These are phyloP conservation scores for Drosophila obscura DNA, from an alignment of 1,140 invertebrate genomes.

Conservation along the genomic window DNA sequence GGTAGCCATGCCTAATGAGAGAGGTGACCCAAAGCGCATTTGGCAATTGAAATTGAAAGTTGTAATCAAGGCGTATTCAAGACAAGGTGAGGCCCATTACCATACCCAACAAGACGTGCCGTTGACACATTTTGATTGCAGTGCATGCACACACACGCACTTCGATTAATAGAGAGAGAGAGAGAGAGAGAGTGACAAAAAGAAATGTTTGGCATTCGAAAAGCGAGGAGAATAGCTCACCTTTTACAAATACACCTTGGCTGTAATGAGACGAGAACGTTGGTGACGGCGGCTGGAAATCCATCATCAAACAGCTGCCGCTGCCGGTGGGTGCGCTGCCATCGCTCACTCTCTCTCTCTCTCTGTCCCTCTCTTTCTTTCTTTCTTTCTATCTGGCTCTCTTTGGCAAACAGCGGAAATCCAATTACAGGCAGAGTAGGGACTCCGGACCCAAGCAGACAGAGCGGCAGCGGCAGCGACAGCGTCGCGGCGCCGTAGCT, in stretches of 20 bases:
- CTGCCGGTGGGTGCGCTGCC: constrained; percentile 14
- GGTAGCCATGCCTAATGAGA: constrained; percentile 10
- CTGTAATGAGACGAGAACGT: too few relatives aligned
- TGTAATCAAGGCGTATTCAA: constrained; percentile 47
- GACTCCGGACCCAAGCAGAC: constrained; percentile 58
- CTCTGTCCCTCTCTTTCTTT: too few relatives aligned
- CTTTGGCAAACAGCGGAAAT: constrained; percentile 70
- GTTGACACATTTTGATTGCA: too few relatives aligned
- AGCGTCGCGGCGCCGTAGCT: too few relatives aligned
- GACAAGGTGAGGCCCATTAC: too few relatives aligned
- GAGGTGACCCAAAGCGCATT: constrained; percentile 31
- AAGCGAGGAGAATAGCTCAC: too few relatives aligned
- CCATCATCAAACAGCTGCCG: constrained; percentile 72
- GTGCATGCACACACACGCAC: too few relatives aligned
- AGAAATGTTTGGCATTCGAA: too few relatives aligned
- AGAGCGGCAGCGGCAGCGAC: constrained; percentile 17
- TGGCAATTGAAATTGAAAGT: constrained; percentile 80
- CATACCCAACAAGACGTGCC: not conserved
- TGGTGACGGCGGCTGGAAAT: constrained; percentile 50
- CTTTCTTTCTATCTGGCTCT: constrained; percentile 1
- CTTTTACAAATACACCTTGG: too few relatives aligned
- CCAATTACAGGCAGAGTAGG: constrained; percentile 68
- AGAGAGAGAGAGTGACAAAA: too few relatives aligned
- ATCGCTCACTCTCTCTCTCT: not conserved
- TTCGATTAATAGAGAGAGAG: too few relatives aligned